Base-by-base conservation (phyloP, 2,797 vertebrate genomes). In the Garrulus glandarius region DNA sequence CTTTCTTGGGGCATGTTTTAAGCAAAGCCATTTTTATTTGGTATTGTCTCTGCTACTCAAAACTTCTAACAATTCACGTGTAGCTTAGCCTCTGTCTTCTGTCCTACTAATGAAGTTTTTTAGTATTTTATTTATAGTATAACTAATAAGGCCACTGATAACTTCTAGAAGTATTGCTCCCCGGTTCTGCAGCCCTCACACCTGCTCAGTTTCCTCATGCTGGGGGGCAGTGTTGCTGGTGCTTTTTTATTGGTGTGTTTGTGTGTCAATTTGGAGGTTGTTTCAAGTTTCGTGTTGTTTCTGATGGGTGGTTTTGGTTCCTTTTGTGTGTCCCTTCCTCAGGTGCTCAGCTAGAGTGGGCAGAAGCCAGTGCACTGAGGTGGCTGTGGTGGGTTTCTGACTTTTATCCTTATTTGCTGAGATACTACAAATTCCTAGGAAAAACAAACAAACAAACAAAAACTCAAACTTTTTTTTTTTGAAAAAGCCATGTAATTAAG, bases 221-320 rank as follows among this genome's bases (percentile, higher is more conserved):
- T 1, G 4, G 2, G 20, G 9, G 19, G 11, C 29, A 30, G 32
- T 1, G 0, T 1, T 15, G 15, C 13, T 47, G 2, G 4, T 24
- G 15, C 8, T 32, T 36, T 23, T 32, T 9, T 1, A 43, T 50
- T 53, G 43, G 8, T 19, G 18, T 17, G 9, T 4, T 11, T 49
- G 29, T 22, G 14, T 4, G 4, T 9, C 23, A 10, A 32, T 53
- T 13, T 53, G 5, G 4, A n/a, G 5, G 29, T 17, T 46, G 11
- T 41, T 75, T 50, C n/a, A 43, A 9, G 6, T 24, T 34, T 11
- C 29, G 1, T 24, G 7, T 2, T 47, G 16, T 9, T 82, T 63
- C 6, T 61, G 30, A 32, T 18, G 7, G 7, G 23, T n/a, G 7
- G 18, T 29, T 65, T 72, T 60, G 13, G 2, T 5, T n/a, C 20